Base-by-base conservation (phyloP, 2,797 vertebrate species). In the Gouania willdenowi region DNA sequence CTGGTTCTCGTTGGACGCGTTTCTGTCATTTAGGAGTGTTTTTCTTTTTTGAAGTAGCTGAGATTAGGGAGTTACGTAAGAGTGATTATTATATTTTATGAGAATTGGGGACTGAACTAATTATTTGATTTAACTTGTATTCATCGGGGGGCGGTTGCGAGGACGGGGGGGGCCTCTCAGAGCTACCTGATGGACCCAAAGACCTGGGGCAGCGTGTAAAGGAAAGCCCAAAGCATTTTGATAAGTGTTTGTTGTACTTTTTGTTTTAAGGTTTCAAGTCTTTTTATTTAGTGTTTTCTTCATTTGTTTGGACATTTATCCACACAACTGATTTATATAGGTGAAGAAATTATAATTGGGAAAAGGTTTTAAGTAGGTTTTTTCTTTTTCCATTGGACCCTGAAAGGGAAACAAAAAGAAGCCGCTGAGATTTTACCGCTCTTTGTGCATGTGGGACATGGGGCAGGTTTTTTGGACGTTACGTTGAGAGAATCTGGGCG, bases 21-120 rank as follows among this genome's bases (percentile, higher is more conserved):
- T 75, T 72, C 33, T 75, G 63, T 80, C 51, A 20, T 63, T 72
- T 63, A 66, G n/a, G 27, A 66, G 54, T 59, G 67, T 68, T 65
- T 61, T 32, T 55, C 47, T 57, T 69, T 39, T 66, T 70, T 58
- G 48, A 71, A 60, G 49, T 75, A 68, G 54, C 38, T 67, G 27
- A 44, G 44, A 44, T 45, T 53, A 57, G 44, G n/a, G 36, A 54
- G 34, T 65, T 16, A 5, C 59, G 56, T 63, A 51, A 29, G 51
- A 35, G 36, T n/a, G n/a, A n/a, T 33, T 26, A 7, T 27, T 5
- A 26, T 32, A 56, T 54, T 64, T 46, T 8, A 10, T 10, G 21
- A 34, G n/a, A 17, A 8, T 26, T 7, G 5, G 11, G 43, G 46
- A 43, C 32, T 22, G 27, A 46, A 33, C 41, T 54, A 63, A 68